A percentile compares a stretch with the other conserved stretches of the same genome.
These are phyloP conservation scores for Sphinx pinastri DNA, from an alignment of 2,888 invertebrate species.

Conservation along the genomic window DNA sequence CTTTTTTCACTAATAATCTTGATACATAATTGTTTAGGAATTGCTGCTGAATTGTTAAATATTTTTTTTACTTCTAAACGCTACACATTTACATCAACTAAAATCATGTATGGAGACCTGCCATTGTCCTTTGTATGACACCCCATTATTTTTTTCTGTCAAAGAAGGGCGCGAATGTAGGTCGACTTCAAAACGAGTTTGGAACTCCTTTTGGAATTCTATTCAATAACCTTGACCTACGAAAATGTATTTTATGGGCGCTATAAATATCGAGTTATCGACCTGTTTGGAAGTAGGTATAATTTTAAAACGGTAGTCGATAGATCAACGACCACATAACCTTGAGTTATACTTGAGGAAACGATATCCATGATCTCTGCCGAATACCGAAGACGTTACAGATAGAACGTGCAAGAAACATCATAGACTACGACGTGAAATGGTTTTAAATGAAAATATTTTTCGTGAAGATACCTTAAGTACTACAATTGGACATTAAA, in stretches of 20 bases:
- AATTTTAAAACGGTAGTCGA: not conserved
- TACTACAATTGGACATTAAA: too few species aligned
- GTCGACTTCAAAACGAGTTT: not conserved
- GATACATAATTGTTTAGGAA: too few species aligned
- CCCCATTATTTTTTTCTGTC: constrained; percentile 10
- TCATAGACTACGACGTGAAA: too few species aligned
- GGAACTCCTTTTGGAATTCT: not conserved
- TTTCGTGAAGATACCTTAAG: too few species aligned
- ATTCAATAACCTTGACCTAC: not conserved
- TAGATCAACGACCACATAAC: not conserved
- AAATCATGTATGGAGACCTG: too few species aligned
- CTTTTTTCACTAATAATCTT: too few species aligned
- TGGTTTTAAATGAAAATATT: too few species aligned
- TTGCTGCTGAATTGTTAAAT: too few species aligned
- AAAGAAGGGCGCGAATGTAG: constrained; percentile 9
- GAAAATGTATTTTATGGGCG: not conserved
- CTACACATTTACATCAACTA: too few species aligned
- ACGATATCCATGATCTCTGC: not conserved
- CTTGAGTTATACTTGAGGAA: not conserved
- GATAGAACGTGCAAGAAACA: not conserved
- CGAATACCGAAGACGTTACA: not conserved
- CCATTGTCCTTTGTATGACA: not conserved
- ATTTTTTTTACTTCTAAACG: too few species aligned
- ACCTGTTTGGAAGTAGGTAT: not conserved
- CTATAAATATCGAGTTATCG: not conserved